Evolutionary conservation across 1,140 invertebrate species (phyloP).

Genomic region (Macrocentrus cingulum): DNA sequence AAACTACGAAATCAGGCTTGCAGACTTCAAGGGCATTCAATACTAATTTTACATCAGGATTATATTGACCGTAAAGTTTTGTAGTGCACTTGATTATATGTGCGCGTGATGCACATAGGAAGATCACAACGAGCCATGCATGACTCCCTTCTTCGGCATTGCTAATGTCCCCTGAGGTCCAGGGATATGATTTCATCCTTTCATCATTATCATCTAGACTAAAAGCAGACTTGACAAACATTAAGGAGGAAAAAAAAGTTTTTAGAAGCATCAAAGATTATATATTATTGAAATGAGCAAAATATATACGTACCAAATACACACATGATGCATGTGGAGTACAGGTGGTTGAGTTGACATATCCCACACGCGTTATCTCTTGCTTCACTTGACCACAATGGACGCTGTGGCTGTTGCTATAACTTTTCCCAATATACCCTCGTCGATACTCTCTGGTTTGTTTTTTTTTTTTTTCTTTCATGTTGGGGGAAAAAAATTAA

Average conservation of each 20-base stretch:
- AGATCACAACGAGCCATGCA: slow-evolving; percentile 39
- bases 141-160: slow-evolving; percentile 43
- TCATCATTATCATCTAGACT: slow-evolving; percentile 4
- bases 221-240: no score
- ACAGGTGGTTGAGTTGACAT: slow-evolving; percentile 15
- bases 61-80: slow-evolving; percentile 46
- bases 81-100: slow-evolving; percentile 25
- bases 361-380: slow-evolving; percentile 12
- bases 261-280: background rate
- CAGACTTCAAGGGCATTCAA: no score
- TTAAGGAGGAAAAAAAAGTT: background rate
- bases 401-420: background rate
- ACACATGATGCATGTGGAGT: background rate
- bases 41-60: slow-evolving; percentile 46
- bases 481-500: no score
- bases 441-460: no score
- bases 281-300: background rate
- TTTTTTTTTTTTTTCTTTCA: no score
- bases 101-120: slow-evolving; percentile 25
- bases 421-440: slow-evolving; percentile 20
- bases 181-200: slow-evolving; percentile 4
- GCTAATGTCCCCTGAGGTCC: slow-evolving; percentile 2
- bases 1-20: background rate
- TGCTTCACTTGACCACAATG: background rate
- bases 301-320: background rate